Conservation (phyloP, 2,113 vertebrate genomes). For the Eurystomus gularis region DNA sequence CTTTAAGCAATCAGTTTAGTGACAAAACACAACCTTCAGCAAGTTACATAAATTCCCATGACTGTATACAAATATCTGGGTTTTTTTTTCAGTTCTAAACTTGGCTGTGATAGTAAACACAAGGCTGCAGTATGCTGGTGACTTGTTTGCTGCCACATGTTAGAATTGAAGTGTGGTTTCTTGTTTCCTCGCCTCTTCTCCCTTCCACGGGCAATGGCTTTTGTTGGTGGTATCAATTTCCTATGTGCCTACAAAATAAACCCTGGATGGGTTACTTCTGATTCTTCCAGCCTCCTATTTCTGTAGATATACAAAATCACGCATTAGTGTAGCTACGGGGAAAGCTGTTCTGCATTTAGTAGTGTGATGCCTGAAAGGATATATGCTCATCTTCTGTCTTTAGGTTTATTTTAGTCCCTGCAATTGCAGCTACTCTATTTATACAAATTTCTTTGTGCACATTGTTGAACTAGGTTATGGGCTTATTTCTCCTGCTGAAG, state of each 20-base stretch:
- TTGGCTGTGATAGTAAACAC: background rate
- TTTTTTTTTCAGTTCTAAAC: background rate
- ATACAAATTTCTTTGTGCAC: background rate
- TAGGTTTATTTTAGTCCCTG: background rate
- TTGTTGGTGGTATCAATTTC: background rate
- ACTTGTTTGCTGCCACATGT: background rate
- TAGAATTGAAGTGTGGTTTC: background rate
- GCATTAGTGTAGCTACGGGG: background rate
- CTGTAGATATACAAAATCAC: background rate
- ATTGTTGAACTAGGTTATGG: background rate
- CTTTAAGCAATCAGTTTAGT: background rate
- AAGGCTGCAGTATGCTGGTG: background rate
- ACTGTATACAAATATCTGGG: background rate
- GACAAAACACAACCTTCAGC: conserved; percentile 29
- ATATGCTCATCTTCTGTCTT: background rate
- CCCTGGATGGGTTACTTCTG: background rate
- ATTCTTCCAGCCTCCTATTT: background rate
- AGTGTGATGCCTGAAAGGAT: background rate
- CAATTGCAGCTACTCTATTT: background rate
- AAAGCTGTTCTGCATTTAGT: background rate
- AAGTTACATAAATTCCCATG: background rate
- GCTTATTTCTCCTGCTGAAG: background rate
- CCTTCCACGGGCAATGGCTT: background rate
- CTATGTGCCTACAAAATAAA: background rate
- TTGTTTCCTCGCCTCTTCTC: background rate